Percentiles rank a stretch among this genome's conserved stretches.
These are phyloP conservation scores for Calycopis cecrops DNA, from an alignment of 1,140 invertebrate species.

Conservation along the genomic window DNA sequence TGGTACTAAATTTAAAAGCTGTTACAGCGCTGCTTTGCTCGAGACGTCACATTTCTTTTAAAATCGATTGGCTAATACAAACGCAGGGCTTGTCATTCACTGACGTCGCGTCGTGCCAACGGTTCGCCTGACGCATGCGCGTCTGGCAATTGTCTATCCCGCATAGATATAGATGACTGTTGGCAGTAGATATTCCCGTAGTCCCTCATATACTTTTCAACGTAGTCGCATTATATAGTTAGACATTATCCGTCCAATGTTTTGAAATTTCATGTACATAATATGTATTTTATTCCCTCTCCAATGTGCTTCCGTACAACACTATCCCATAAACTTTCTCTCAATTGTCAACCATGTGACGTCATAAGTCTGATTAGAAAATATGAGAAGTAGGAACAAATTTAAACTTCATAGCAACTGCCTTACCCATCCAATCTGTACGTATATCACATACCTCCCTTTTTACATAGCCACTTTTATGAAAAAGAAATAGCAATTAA, in stretches of 20 bases:
- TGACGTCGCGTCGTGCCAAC: slow-evolving; percentile 50
- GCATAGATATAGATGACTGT: slow-evolving; percentile 59
- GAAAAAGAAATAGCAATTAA: slow-evolving; percentile 61
- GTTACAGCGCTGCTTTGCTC: slow-evolving; percentile 31
- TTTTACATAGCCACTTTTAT: slow-evolving; percentile 29
- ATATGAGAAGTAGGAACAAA: too few species aligned
- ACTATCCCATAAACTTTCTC: too few species aligned
- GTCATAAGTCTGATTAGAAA: too few species aligned
- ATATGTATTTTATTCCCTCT: too few species aligned
- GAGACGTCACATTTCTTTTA: slow-evolving; percentile 59
- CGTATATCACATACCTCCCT: not conserved
- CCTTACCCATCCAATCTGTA: too few species aligned
- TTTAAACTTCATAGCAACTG: too few species aligned
- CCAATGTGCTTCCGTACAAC: too few species aligned
- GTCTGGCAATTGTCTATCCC: slow-evolving; percentile 66
- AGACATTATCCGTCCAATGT: slow-evolving; percentile 25
- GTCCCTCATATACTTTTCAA: slow-evolving; percentile 48
- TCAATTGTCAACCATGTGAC: too few species aligned
- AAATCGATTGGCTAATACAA: slow-evolving; percentile 70
- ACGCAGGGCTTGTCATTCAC: slow-evolving; percentile 69
- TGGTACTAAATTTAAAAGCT: slow-evolving; percentile 39
- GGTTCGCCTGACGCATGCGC: slow-evolving; percentile 65
- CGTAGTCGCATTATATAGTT: slow-evolving; percentile 51
- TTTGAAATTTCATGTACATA: too few species aligned
- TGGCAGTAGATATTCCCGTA: slow-evolving; percentile 52